A percentile compares a stretch with the other conserved stretches of the same genome.
These are phyloP conservation scores for Acrobasis consociella DNA, from an alignment of 2,888 invertebrate species.

Conservation along the genomic window DNA sequence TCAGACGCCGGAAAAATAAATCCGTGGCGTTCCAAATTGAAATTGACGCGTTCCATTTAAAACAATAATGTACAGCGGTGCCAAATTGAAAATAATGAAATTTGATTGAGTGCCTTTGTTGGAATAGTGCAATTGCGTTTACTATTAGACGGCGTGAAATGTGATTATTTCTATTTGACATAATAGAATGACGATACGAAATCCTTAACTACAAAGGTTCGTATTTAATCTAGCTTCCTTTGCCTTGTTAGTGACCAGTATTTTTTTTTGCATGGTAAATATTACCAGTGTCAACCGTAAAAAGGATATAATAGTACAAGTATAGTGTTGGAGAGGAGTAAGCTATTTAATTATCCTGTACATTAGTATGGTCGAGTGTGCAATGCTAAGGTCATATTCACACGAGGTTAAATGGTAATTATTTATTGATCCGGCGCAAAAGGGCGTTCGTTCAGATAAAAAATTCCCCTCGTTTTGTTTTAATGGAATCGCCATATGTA, in stretches of 20 bases:
- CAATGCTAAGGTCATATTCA: constrained; percentile 62
- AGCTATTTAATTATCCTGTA: constrained; percentile 17
- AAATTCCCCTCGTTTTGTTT: constrained; percentile 59
- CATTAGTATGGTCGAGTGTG: constrained; percentile 31
- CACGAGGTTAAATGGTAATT: constrained; percentile 61
- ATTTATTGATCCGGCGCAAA: constrained; percentile 72
- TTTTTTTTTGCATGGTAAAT: no score
- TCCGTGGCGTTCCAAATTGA: constrained; percentile 68
- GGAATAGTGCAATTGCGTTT: constrained; percentile 43
- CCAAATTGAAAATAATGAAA: constrained; percentile 73
- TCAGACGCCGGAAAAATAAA: constrained; percentile 58
- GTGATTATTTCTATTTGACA: constrained; percentile 30
- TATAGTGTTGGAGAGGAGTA: constrained; percentile 12
- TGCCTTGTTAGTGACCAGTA: not conserved
- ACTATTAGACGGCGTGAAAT: constrained; percentile 38
- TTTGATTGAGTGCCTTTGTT: constrained; percentile 59
- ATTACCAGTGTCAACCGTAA: no score
- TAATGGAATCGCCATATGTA: constrained; percentile 47
- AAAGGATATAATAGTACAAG: constrained; percentile 18
- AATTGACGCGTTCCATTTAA: constrained; percentile 79
- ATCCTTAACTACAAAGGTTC: not conserved
- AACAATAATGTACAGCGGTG: constrained; percentile 67
- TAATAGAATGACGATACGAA: constrained; percentile 9
- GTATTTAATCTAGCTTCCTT: constrained; percentile 1
- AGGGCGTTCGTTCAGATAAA: constrained; percentile 46